Conservation (phyloP, 2,113 vertebrate genomes). For the Forbesichthys papilliferus region DNA sequence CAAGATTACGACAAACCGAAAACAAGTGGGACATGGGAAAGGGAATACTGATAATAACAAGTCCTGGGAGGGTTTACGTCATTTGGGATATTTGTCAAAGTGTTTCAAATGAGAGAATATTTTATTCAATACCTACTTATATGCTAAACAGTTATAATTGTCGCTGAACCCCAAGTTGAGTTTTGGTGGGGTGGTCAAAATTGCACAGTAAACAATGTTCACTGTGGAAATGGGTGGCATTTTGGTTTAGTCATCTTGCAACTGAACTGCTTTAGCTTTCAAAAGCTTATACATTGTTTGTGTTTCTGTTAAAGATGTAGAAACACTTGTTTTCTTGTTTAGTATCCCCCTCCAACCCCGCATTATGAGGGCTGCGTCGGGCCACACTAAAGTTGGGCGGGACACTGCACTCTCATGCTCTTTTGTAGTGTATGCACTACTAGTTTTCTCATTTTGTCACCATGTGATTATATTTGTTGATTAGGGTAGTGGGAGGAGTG, state of each 20-base stretch:
- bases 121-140: conserved; percentile 5
- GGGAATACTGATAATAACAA: conserved; percentile 74
- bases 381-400: conserved; percentile 66
- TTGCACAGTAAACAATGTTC: conserved; percentile 22
- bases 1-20: conserved; percentile 52
- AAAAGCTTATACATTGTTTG: conserved; percentile 47
- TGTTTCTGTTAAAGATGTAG: conserved; percentile 2
- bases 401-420: conserved; percentile 64
- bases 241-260: conserved; percentile 54
- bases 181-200: conserved; percentile 7
- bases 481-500: conserved; percentile 44
- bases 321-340: background rate
- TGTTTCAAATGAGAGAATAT: conserved; percentile 48
- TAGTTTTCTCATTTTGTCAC: conserved; percentile 80
- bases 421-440: conserved; percentile 79
- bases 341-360: conserved; percentile 1
- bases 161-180: too few relatives aligned
- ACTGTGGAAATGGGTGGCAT: conserved; percentile 34
- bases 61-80: conserved; percentile 48
- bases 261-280: conserved; percentile 58
- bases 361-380: conserved; percentile 53
- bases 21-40: conserved; percentile 51
- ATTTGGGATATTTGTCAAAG: conserved; percentile 30
- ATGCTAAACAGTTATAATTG: too few relatives aligned
- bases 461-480: conserved; percentile 74